A percentile compares a stretch with the other conserved stretches of the same genome.
Conservation (phyloP, 2,113 vertebrate genomes). For the Alethe diademata region DNA sequence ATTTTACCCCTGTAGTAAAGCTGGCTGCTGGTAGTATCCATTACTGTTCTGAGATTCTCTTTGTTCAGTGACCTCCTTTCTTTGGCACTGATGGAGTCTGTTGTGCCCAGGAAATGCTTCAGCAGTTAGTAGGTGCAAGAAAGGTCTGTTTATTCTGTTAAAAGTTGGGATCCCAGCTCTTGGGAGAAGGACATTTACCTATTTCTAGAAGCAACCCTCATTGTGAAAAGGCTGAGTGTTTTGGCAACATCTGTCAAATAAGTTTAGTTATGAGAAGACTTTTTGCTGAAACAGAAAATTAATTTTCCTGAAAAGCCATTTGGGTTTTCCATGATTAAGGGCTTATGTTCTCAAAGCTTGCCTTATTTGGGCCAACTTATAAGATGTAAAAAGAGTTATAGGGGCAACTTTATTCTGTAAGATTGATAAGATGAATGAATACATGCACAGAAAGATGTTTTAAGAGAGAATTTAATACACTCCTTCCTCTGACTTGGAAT, state of each 20-base stretch:
- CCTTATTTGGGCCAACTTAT: not conserved
- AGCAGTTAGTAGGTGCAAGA: not conserved
- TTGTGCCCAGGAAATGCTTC: not conserved
- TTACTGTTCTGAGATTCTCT: not conserved
- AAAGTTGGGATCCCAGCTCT: not conserved
- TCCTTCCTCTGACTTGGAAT: not conserved
- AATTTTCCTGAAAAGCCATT: slow-evolving; percentile 47
- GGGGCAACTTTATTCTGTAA: not conserved
- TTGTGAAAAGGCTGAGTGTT: slow-evolving; percentile 32
- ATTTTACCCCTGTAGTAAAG: not conserved
- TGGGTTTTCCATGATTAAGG: slow-evolving; percentile 25
- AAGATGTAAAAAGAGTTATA: not conserved
- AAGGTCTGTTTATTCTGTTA: slow-evolving; percentile 30
- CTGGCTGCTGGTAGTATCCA: not conserved
- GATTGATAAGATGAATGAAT: not conserved
- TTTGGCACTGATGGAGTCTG: not conserved
- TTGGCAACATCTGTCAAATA: slow-evolving; percentile 50
- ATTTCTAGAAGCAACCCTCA: slow-evolving; percentile 51
- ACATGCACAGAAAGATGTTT: not conserved
- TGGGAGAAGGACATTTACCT: slow-evolving; percentile 40
- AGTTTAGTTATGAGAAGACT: slow-evolving; percentile 34
- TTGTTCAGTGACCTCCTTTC: not conserved
- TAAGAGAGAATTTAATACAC: not conserved
- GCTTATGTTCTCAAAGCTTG: not conserved
- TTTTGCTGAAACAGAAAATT: slow-evolving; percentile 51